Conservation (phyloP, 2,888 invertebrate genomes). For the Aplocera efformata region DNA sequence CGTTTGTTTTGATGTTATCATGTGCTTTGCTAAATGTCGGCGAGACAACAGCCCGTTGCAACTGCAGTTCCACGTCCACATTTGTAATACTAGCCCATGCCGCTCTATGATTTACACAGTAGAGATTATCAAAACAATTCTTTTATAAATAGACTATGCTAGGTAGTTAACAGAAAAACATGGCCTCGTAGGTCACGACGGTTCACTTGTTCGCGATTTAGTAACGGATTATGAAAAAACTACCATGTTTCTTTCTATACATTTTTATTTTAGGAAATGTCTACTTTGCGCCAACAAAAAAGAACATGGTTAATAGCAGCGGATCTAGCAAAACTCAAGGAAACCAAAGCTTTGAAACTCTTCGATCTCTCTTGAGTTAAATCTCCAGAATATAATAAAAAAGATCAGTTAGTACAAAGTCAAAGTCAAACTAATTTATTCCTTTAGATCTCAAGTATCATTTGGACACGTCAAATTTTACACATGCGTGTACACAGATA, state of each 20-base stretch:
- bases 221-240: background rate
- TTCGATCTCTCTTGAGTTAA: background rate
- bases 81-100: conserved; percentile 5
- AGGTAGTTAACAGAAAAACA: conserved; percentile 7
- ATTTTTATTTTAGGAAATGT: no score
- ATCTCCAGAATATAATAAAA: conserved; percentile 5
- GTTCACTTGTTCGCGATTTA: background rate
- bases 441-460: no score
- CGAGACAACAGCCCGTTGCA: background rate
- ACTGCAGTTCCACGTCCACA: conserved; percentile 3
- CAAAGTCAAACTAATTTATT: no score
- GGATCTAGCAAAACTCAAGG: conserved; percentile 13
- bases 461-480: no score
- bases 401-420: background rate
- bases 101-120: background rate
- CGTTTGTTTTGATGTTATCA: conserved; percentile 3
- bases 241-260: conserved; percentile 1
- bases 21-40: background rate
- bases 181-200: background rate
- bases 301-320: conserved; percentile 11
- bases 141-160: conserved; percentile 1
- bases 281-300: conserved; percentile 7
- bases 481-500: no score
- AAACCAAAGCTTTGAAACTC: conserved; percentile 1
- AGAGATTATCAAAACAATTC: conserved; percentile 1